Percentiles rank a stretch among this genome's conserved stretches.
phyloP scores from a whole-genome alignment of 2,113 vertebrate genomes.

The Rhynchomys soricoides region DNA sequence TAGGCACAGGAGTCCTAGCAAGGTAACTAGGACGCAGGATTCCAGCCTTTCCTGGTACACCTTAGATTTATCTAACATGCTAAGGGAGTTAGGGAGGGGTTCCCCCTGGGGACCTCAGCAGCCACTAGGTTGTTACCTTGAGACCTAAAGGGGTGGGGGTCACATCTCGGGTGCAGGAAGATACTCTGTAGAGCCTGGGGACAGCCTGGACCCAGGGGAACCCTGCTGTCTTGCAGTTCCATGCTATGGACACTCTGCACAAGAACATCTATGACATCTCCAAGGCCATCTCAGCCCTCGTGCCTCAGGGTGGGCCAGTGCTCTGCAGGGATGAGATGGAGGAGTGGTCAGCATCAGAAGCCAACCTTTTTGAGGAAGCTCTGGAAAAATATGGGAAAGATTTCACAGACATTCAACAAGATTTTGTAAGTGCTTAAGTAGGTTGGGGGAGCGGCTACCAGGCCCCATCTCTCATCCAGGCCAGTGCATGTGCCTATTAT shows the following conservation, averaged over 20 bases:
- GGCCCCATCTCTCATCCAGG: too few relatives aligned
- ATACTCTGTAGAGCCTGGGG: not conserved
- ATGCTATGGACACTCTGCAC: constrained; percentile 98
- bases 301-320: constrained; percentile 98
- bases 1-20: not conserved
- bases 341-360: constrained; percentile 98
- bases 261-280: constrained; percentile 96
- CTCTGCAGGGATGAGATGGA: constrained; percentile 99
- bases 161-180: not conserved
- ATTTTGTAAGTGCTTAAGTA: constrained; percentile 92
- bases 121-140: not conserved
- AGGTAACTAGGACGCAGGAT: not conserved
- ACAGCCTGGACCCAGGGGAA: not conserved
- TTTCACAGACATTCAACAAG: constrained; percentile 98
- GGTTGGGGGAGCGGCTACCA: not conserved
- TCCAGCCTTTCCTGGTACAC: not conserved
- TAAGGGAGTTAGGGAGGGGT: not conserved
- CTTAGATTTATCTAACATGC: not conserved
- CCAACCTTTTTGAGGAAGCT: constrained; percentile 98
- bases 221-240: constrained; percentile 88
- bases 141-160: not conserved
- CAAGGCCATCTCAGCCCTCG: constrained; percentile 96
- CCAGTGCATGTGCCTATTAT: not conserved
- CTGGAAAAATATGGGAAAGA: constrained; percentile 99
- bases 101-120: not conserved